Percentiles rank a stretch among this genome's conserved stretches.
These are phyloP conservation scores for Karalla daura DNA, from an alignment of 2,797 vertebrate species.

Conservation along the genomic window DNA sequence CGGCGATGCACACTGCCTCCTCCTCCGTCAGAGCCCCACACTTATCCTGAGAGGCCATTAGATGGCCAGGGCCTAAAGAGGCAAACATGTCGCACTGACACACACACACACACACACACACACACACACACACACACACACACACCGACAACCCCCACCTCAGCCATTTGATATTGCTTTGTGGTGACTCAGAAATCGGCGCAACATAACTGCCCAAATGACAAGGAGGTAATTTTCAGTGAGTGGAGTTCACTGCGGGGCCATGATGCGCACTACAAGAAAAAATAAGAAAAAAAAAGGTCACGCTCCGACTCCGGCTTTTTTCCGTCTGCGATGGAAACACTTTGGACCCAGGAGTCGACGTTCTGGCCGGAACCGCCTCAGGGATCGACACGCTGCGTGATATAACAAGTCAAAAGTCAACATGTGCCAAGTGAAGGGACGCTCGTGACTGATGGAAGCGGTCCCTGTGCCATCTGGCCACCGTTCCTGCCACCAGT, in stretches of 20 bases:
- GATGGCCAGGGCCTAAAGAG: constrained; percentile 49
- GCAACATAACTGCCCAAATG: constrained; percentile 28
- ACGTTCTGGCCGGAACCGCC: not conserved
- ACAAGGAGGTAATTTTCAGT: constrained; percentile 41
- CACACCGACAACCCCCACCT: too few relatives aligned
- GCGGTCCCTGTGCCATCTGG: constrained; percentile 59
- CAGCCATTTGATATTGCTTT: constrained; percentile 41
- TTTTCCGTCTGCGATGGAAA: constrained; percentile 1
- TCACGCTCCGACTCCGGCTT: constrained; percentile 11
- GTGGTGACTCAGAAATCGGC: constrained; percentile 47
- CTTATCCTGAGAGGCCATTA: constrained; percentile 35
- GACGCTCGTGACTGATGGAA: constrained; percentile 44
- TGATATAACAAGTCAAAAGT: constrained; percentile 59
- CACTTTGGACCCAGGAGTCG: not conserved
- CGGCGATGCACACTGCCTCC: constrained; percentile 13
- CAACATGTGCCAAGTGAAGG: constrained; percentile 35
- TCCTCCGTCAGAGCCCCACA: not conserved
- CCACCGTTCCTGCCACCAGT: constrained; percentile 17
- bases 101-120: too few relatives aligned
- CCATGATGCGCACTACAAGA: not conserved
- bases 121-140: too few relatives aligned
- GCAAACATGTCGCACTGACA: not conserved
- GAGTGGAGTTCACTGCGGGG: not conserved
- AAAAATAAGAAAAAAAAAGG: not conserved
- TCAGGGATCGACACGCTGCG: constrained; percentile 32